Conservation (phyloP, 2,113 vertebrate species). For the Gavialis gangeticus region DNA sequence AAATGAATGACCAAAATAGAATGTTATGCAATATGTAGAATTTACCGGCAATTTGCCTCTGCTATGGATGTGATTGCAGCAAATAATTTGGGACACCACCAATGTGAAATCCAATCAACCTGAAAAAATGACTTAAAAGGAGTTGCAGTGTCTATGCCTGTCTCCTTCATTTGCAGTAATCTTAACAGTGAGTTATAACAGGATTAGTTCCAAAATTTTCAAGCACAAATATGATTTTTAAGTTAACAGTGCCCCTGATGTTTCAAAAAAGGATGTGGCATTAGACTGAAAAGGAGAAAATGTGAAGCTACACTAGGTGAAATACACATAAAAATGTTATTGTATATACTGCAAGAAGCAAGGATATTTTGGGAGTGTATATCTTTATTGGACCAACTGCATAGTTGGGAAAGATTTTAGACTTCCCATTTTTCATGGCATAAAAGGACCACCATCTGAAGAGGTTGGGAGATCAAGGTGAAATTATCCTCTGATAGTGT, state of each 20-base stretch:
- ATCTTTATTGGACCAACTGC: too few relatives aligned
- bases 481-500: background rate
- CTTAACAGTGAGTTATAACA: background rate
- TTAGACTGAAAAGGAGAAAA: background rate
- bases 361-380: background rate
- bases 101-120: background rate
- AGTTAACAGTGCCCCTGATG: background rate
- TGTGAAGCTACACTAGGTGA: background rate
- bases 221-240: background rate
- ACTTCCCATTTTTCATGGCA: background rate
- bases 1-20: slow-evolving; percentile 34
- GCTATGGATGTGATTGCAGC: background rate
- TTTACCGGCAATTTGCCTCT: background rate
- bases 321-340: background rate
- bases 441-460: background rate
- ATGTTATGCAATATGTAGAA: slow-evolving; percentile 8
- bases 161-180: background rate
- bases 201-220: background rate
- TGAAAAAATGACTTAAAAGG: background rate
- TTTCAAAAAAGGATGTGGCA: background rate
- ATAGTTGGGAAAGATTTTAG: too few relatives aligned
- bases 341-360: background rate
- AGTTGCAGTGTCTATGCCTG: background rate
- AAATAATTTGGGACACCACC: background rate
- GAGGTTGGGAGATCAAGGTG: background rate